Base-by-base conservation (phyloP, 2,888 invertebrate species). In the Eretmocerus hayati region DNA sequence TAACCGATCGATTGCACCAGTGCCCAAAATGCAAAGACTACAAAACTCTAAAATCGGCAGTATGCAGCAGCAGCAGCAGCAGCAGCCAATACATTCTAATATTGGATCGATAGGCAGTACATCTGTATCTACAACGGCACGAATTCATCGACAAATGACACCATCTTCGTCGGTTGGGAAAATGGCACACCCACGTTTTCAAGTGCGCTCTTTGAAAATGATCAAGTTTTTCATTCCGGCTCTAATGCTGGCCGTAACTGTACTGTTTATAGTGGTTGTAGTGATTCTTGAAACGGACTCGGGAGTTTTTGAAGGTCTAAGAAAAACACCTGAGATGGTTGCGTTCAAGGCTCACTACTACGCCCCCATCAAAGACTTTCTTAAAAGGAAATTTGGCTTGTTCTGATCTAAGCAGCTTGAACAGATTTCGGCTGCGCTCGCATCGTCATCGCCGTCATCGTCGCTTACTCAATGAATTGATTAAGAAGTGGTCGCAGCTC, bases 221-320 rank as follows among this genome's bases (percentile, higher is more conserved):
- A 66, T 86, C 40, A 80, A 83, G 60, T 82, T 86, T 30, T 87
- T 88, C 71, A 79, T 88, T 56, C 87, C 88, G 42, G 85, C 87
- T 9, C 82, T 89, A 67, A 73, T 87, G 57, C 79, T 88, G 64
- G 87, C 85, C 33, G 81, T 85, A 61, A 70, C 84, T 43, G 77
- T 82, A 11, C 75, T 90, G 59, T 77, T 83, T 26, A 72, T 87
- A 39, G 76, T 81, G 30, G 81, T 85, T 2, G 73, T 90, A 13
- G 67, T 88, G 26, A 75, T 90, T 47, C 80, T 90, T 72, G 90
- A 90, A 72, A 85, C 86, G 16, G 88, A 90, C 69, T 81, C 83
- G 66, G 80, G 84, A 46, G 68, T 84, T 22, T 80, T 90, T 58
- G 79, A 81, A 49, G 76, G 77, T 30, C 71, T 90, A 52, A 80